Evolutionary conservation across 2,797 vertebrate genomes (phyloP).

Genomic region (Natrix natrix): DNA sequence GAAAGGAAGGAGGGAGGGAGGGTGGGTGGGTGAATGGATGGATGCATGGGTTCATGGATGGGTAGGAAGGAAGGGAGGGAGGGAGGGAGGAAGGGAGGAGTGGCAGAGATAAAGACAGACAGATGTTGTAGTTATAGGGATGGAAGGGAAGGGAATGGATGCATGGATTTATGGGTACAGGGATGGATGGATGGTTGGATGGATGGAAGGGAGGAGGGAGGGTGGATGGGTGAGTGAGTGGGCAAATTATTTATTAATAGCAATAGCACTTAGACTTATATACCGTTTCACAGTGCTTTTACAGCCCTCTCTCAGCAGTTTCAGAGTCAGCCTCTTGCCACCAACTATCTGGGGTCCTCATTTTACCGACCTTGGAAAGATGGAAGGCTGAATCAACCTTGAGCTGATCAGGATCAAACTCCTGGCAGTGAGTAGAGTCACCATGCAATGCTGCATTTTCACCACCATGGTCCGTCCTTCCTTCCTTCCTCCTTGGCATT

Average conservation of each 20-base stretch:
- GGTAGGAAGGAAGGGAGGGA: no score
- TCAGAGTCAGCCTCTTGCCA: not conserved
- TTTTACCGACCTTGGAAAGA: not conserved
- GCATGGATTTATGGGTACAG: no score
- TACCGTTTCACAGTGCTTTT: not conserved
- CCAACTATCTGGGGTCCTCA: not conserved
- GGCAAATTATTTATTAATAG: not conserved
- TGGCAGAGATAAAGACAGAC: no score
- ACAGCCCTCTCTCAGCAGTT: not conserved
- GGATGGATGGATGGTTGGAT: no score
- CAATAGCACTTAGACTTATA: not conserved
- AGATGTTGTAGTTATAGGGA: no score
- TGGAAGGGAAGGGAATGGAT: no score
- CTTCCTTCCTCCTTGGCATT: no score
- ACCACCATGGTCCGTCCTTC: not conserved
- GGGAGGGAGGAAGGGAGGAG: no score
- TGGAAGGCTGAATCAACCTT: not conserved
- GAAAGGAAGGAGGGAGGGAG: no score
- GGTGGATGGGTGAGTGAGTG: not conserved
- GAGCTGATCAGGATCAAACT: not conserved
- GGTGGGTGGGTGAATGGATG: no score
- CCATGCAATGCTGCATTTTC: not conserved
- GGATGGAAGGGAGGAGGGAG: no score
- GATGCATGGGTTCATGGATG: no score
- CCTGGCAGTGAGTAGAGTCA: not conserved